These are phyloP conservation scores for Microctonus brassicae DNA, from an alignment of 2,888 invertebrate genomes.

Conservation along the genomic window DNA sequence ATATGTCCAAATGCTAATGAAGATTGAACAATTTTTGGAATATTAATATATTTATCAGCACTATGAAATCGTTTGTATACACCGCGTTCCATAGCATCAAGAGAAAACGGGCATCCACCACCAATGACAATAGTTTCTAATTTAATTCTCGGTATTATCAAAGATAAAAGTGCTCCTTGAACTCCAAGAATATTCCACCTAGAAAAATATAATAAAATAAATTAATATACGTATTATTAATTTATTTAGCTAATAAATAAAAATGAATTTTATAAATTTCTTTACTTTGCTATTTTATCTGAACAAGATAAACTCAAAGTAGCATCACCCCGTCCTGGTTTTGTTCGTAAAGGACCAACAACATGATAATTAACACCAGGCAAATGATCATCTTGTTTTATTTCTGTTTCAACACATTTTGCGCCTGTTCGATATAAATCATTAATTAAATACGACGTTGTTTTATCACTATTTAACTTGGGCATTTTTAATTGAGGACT, in stretches of 20 bases:
- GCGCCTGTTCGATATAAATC: conserved; percentile 88
- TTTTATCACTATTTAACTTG: conserved; percentile 45
- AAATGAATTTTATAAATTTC: no score
- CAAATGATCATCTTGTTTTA: conserved; percentile 74
- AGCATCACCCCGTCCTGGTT: conserved; percentile 91
- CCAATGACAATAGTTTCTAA: conserved; percentile 81
- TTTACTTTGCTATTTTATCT: conserved; percentile 84
- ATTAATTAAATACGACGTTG: conserved; percentile 49
- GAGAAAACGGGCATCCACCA: conserved; percentile 76
- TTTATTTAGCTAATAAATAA: conserved; percentile 4
- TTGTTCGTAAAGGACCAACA: conserved; percentile 82
- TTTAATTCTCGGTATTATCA: conserved; percentile 79
- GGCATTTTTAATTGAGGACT: conserved; percentile 33
- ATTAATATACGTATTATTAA: no score
- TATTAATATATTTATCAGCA: conserved; percentile 35
- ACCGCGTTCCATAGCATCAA: conserved; percentile 74
- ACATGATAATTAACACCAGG: conserved; percentile 78
- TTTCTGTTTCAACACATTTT: conserved; percentile 77
- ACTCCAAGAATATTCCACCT: conserved; percentile 89
- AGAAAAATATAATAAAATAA: conserved; percentile 6
- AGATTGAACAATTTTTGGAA: conserved; percentile 63
- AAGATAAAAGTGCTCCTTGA: conserved; percentile 84
- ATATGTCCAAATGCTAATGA: conserved; percentile 67
- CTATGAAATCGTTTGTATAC: conserved; percentile 66
- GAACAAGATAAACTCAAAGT: conserved; percentile 94